Evolutionary conservation across 2,888 invertebrate genomes (phyloP).

Genomic region (Meiosimyza platycephala): DNA sequence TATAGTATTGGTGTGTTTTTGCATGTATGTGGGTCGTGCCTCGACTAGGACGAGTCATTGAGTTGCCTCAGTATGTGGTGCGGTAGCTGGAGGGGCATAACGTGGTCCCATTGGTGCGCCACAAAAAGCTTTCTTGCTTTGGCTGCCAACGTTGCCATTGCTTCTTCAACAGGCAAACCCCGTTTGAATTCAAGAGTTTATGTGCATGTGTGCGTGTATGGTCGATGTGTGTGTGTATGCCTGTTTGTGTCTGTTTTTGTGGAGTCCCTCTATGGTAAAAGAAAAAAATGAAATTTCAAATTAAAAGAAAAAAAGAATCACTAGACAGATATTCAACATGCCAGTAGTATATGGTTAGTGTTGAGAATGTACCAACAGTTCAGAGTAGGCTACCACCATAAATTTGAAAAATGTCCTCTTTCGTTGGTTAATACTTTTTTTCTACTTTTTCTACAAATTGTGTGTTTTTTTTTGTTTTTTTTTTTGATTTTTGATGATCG

Average conservation of each 20-base stretch:
- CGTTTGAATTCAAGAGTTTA: conserved; percentile 24
- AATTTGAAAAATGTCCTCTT: conserved; percentile 32
- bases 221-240: conserved; percentile 20
- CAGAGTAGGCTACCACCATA: conserved; percentile 28
- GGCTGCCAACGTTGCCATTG: conserved; percentile 32
- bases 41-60: conserved; percentile 23
- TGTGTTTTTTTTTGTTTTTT: conserved; percentile 31
- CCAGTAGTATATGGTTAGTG: conserved; percentile 26
- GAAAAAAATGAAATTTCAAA: conserved; percentile 21
- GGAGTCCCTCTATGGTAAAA: not conserved
- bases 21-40: conserved; percentile 39
- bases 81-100: conserved; percentile 63
- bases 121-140: conserved; percentile 67
- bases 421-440: conserved; percentile 46
- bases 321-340: conserved; percentile 31
- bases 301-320: conserved; percentile 9
- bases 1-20: conserved; percentile 35
- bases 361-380: not conserved
- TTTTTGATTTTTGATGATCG: conserved; percentile 22
- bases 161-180: conserved; percentile 21
- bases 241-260: conserved; percentile 15
- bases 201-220: conserved; percentile 14
- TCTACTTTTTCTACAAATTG: conserved; percentile 34
- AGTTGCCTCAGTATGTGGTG: conserved; percentile 30
- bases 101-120: conserved; percentile 69